These are phyloP conservation scores for Pseudonaja textilis DNA, from an alignment of 2,113 vertebrate genomes.

Conservation along the genomic window DNA sequence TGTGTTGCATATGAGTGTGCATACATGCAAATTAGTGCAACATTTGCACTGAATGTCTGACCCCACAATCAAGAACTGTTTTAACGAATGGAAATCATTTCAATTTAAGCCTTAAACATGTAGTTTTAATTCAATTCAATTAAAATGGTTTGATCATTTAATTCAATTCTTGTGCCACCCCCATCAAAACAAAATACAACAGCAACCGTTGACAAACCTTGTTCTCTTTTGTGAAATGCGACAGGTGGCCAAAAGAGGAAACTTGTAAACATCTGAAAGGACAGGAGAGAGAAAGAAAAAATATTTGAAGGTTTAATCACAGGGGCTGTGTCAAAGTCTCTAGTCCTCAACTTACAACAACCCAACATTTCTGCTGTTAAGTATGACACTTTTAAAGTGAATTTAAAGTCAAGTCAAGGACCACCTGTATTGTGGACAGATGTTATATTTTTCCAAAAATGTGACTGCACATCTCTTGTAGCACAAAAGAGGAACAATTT, in stretches of 20 bases:
- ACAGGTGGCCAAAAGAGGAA: slow-evolving; percentile 81
- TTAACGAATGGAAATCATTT: background rate
- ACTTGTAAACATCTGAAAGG: slow-evolving; percentile 77
- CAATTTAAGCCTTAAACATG: too few relatives aligned
- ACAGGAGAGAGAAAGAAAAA: background rate
- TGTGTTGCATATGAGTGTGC: too few relatives aligned
- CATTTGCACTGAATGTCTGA: background rate
- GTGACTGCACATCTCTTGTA: too few relatives aligned
- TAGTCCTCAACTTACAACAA: background rate
- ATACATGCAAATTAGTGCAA: background rate
- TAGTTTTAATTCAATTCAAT: too few relatives aligned
- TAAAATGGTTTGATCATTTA: too few relatives aligned
- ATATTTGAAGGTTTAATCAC: background rate
- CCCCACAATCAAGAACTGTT: background rate
- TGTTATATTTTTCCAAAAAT: too few relatives aligned
- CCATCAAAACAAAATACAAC: background rate
- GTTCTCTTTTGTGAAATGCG: slow-evolving; percentile 75
- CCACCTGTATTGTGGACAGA: too few relatives aligned
- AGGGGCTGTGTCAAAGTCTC: background rate
- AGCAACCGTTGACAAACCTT: slow-evolving; percentile 64
- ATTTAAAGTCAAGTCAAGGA: too few relatives aligned
- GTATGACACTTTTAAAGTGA: background rate
- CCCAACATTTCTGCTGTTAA: background rate
- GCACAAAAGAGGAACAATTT: too few relatives aligned
- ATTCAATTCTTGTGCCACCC: too few relatives aligned